phyloP scores from a whole-genome alignment of 2,797 vertebrate genomes.

The Euthynnus affinis region DNA sequence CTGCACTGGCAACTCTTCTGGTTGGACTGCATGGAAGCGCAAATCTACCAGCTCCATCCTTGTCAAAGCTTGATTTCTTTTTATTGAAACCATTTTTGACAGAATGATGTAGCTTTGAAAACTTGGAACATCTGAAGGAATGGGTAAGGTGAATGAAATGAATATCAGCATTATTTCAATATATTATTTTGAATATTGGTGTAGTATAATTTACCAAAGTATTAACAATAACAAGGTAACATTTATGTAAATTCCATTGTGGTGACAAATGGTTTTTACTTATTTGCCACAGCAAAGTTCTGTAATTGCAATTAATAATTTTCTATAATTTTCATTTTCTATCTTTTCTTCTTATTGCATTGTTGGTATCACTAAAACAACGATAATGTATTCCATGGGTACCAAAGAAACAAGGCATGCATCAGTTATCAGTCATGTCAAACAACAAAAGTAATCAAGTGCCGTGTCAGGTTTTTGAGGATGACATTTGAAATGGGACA shows the following conservation, averaged over 20 bases:
- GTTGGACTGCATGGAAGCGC: background rate
- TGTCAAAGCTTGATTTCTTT: no score
- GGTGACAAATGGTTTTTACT: background rate
- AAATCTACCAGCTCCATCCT: no score
- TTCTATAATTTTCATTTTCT: background rate
- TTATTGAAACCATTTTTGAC: no score
- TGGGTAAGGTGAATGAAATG: background rate
- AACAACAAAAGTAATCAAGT: background rate
- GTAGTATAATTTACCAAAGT: no score
- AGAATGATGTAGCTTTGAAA: no score
- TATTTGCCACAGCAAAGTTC: background rate
- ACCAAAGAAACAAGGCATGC: constrained; percentile 2
- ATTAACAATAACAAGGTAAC: no score
- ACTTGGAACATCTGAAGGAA: background rate
- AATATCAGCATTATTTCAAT: background rate
- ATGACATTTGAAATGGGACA: background rate
- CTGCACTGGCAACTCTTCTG: background rate
- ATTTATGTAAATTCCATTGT: background rate
- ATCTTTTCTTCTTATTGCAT: background rate
- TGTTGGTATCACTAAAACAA: background rate
- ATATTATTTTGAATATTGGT: background rate
- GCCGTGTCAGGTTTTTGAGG: background rate
- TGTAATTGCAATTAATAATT: background rate
- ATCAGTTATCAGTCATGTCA: constrained; percentile 5
- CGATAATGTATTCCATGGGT: background rate